These are phyloP conservation scores for Hydrozoanthus gracilis DNA, from an alignment of 92 coral and sea anemone species.

Conservation along the genomic window DNA sequence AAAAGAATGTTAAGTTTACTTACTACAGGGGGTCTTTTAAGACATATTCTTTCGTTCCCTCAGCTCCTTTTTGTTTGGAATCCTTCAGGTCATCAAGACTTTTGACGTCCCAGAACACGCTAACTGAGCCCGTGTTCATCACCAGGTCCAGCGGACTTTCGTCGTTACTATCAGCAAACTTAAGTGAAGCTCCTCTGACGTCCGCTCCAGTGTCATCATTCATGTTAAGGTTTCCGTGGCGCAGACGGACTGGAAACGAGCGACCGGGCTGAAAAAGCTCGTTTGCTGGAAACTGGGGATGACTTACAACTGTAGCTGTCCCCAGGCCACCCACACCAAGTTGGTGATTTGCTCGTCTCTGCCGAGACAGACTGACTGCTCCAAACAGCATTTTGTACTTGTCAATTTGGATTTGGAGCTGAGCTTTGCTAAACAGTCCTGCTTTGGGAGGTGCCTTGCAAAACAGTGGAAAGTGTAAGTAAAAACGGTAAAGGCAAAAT, in stretches of 20 bases:
- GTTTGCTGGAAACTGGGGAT: conserved; percentile 82
- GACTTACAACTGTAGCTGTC: conserved; percentile 53
- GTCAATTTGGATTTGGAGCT: conserved; percentile 52
- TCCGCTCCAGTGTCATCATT: conserved; percentile 61
- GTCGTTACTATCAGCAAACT: conserved; percentile 66
- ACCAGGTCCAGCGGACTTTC: conserved; percentile 66
- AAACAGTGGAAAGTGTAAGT: background rate
- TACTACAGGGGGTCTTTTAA: conserved; percentile 60
- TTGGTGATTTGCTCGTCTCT: conserved; percentile 76
- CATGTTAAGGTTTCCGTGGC: conserved; percentile 59
- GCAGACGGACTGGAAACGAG: conserved; percentile 57
- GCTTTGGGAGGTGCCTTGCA: conserved; percentile 76
- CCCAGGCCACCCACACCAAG: conserved; percentile 77
- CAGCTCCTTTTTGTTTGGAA: conserved; percentile 33
- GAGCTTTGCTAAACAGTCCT: conserved; percentile 67
- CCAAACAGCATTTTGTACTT: conserved; percentile 72
- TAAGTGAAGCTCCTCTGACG: conserved; percentile 61
- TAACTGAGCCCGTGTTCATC: conserved; percentile 63
- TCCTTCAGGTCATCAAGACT: conserved; percentile 59
- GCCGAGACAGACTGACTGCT: conserved; percentile 51
- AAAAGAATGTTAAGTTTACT: background rate
- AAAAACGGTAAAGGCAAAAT: background rate
- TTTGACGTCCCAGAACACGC: conserved; percentile 54
- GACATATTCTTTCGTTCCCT: conserved; percentile 53
- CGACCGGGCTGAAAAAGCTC: conserved; percentile 64